phyloP scores from a whole-genome alignment of 2,797 vertebrate species.

The Orestias chungarensis region DNA sequence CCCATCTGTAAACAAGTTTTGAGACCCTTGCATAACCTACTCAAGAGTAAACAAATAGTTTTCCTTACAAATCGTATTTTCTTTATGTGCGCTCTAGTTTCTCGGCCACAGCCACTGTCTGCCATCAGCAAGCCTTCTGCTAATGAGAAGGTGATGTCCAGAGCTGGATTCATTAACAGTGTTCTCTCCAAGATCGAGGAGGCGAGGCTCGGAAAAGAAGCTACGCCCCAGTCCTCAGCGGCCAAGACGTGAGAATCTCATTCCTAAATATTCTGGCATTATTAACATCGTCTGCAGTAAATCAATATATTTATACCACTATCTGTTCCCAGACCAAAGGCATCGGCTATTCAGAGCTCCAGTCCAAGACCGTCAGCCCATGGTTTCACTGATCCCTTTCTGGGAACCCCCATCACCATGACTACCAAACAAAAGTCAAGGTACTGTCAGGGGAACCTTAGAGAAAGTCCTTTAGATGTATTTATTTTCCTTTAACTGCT shows the following conservation, averaged over 20 bases:
- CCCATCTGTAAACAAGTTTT: neutral
- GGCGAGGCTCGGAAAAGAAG: slow-evolving; percentile 84
- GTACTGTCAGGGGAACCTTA: slow-evolving; percentile 64
- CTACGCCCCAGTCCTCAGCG: slow-evolving; percentile 68
- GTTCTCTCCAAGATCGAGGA: slow-evolving; percentile 92
- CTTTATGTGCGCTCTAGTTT: slow-evolving; percentile 68
- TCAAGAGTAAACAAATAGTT: neutral
- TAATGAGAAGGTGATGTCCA: slow-evolving; percentile 85
- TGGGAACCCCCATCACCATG: slow-evolving; percentile 88
- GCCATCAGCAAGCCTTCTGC: slow-evolving; percentile 83
- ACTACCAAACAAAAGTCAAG: slow-evolving; percentile 85
- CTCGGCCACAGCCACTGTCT: slow-evolving; percentile 89
- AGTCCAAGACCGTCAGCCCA: slow-evolving; percentile 45
- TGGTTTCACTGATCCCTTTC: slow-evolving; percentile 82
- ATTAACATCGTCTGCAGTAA: neutral
- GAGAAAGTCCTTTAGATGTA: neutral
- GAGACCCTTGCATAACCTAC: neutral
- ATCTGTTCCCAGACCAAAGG: slow-evolving; percentile 68
- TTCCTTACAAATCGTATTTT: neutral
- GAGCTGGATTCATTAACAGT: slow-evolving; percentile 89
- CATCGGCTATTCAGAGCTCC: slow-evolving; percentile 55
- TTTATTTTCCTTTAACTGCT: neutral
- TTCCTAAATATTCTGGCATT: no score
- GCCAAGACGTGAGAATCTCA: slow-evolving; percentile 82
- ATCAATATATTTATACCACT: neutral